Evolutionary conservation across 1,140 invertebrate genomes (phyloP).

Genomic region (Microplitis demolitor): DNA sequence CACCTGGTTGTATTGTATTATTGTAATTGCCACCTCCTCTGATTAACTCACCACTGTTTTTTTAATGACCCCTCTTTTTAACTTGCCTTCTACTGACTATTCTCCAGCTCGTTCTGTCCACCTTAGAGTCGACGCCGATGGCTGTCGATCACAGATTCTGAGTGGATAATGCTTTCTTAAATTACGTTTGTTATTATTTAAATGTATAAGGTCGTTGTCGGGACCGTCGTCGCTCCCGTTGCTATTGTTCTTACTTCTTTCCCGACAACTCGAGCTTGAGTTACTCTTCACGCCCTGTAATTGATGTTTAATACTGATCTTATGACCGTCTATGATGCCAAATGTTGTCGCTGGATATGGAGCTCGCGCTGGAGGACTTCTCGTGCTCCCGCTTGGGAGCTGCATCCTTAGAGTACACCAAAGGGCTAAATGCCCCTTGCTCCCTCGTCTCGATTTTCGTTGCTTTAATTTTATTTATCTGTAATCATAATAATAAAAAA

Average conservation of each 20-base stretch:
- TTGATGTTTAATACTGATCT: constrained; percentile 37
- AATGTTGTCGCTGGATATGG: constrained; percentile 43
- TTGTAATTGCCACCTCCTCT: neutral
- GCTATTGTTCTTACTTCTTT: constrained; percentile 32
- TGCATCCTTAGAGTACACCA: constrained; percentile 62
- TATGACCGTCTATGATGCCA: constrained; percentile 47
- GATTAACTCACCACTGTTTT: neutral
- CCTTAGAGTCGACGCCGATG: constrained; percentile 53
- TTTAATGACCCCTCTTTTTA: neutral
- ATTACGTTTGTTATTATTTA: constrained; percentile 39
- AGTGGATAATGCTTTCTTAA: constrained; percentile 47
- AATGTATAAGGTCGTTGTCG: constrained; percentile 43
- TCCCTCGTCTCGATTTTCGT: constrained; percentile 57
- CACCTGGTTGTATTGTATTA: neutral
- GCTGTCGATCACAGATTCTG: constrained; percentile 49
- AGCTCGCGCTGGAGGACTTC: constrained; percentile 53
- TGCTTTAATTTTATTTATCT: constrained; percentile 41
- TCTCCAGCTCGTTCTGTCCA: constrained; percentile 53
- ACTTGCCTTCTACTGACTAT: constrained; percentile 47
- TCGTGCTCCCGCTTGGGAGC: constrained; percentile 62
- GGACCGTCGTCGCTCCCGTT: constrained; percentile 41
- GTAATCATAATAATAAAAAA: constrained; percentile 34
- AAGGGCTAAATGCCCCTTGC: constrained; percentile 60
- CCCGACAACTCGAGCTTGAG: constrained; percentile 21
- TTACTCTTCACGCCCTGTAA: constrained; percentile 24